Evolutionary conservation across 2,113 vertebrate species (phyloP).

Genomic region (Polypterus senegalus): DNA sequence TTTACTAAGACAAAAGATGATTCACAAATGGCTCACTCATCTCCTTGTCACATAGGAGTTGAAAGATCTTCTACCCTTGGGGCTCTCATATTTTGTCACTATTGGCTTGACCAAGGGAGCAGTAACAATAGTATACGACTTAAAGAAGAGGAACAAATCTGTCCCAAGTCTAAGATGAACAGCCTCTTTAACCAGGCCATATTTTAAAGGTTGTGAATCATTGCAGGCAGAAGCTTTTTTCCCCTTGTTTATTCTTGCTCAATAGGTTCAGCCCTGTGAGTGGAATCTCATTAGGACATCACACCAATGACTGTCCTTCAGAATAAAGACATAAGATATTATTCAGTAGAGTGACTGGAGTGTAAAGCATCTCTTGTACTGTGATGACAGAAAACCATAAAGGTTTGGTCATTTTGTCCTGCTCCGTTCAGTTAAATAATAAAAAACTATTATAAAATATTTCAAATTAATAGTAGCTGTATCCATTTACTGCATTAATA

Average conservation of each 20-base stretch:
- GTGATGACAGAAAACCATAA: no score
- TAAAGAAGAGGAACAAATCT: constrained; percentile 58
- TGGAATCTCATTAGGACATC: constrained; percentile 42
- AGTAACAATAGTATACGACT: constrained; percentile 62
- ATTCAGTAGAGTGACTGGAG: no score
- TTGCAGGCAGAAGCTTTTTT: constrained; percentile 25
- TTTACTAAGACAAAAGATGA: constrained; percentile 32
- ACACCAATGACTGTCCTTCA: no score
- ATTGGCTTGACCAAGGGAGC: constrained; percentile 43
- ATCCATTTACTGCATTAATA: no score
- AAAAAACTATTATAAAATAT: no score
- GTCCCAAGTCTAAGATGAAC: constrained; percentile 60
- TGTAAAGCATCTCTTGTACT: no score
- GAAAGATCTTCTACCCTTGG: constrained; percentile 45
- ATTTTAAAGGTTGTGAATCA: constrained; percentile 44
- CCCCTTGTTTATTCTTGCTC: no score
- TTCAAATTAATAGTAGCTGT: no score
- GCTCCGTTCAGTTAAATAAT: no score
- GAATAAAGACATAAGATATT: no score
- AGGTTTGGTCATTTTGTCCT: no score
- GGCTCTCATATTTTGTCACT: constrained; percentile 49
- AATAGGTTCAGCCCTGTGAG: constrained; percentile 19
- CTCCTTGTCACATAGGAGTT: constrained; percentile 43
- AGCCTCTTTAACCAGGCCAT: constrained; percentile 42
- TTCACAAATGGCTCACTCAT: constrained; percentile 40